phyloP scores from a whole-genome alignment of 2,888 invertebrate species.

The Oscheius onirici region DNA sequence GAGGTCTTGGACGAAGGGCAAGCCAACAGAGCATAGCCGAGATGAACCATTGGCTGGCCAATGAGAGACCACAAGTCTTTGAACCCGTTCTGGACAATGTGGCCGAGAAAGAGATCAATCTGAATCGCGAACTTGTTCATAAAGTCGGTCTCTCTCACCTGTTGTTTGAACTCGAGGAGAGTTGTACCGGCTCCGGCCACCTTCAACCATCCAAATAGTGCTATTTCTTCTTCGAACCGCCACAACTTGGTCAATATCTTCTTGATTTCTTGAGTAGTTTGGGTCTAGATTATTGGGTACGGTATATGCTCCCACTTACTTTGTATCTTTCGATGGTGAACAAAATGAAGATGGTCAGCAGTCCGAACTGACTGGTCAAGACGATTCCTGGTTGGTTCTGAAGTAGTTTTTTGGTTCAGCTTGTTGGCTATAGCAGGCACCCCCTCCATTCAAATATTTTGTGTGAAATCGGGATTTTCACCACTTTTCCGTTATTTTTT shows the following conservation, averaged over 20 bases:
- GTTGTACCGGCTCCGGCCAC: not conserved
- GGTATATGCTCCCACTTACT: not conserved
- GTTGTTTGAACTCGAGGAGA: not conserved
- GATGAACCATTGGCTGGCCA: not conserved
- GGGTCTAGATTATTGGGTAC: slow-evolving; percentile 23
- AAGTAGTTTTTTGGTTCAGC: not conserved
- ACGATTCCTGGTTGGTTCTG: slow-evolving; percentile 19
- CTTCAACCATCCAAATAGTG: slow-evolving; percentile 44
- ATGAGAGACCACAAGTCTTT: slow-evolving; percentile 11
- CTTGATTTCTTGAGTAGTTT: slow-evolving; percentile 38
- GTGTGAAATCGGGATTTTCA: no score
- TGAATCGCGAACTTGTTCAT: not conserved
- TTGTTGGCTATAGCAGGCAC: no score
- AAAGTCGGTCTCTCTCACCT: not conserved
- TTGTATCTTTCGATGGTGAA: slow-evolving; percentile 27
- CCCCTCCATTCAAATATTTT: no score
- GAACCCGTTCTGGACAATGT: not conserved
- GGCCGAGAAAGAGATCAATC: not conserved
- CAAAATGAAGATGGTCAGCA: not conserved
- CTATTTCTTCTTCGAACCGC: slow-evolving; percentile 40
- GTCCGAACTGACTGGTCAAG: slow-evolving; percentile 18
- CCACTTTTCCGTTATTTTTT: no score
- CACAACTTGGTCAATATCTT: slow-evolving; percentile 40
- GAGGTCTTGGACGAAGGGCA: slow-evolving; percentile 17
- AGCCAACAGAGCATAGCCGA: slow-evolving; percentile 13